These are phyloP conservation scores for Alethe diademata DNA, from an alignment of 2,113 vertebrate genomes.

Conservation along the genomic window DNA sequence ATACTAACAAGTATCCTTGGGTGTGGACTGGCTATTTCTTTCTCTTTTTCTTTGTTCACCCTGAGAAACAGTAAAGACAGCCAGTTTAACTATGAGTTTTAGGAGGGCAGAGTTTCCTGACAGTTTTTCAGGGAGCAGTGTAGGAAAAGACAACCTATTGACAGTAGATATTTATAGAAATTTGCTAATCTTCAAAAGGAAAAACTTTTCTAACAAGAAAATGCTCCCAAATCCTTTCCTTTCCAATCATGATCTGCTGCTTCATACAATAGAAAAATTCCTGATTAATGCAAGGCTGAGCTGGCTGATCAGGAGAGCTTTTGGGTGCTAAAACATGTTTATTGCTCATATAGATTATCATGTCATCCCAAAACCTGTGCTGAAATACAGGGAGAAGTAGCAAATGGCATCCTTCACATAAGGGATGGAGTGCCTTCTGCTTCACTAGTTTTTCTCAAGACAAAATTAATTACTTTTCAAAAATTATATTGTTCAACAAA, in stretches of 20 bases:
- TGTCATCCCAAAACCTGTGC: fast-evolving
- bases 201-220: not conserved
- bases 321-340: not conserved
- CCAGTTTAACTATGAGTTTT: not conserved
- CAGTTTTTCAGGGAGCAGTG: not conserved
- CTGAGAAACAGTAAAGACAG: not conserved
- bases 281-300: not conserved
- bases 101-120: slow-evolving; percentile 13
- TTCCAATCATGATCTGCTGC: not conserved
- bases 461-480: not conserved
- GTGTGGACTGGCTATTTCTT: not conserved
- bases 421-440: not conserved
- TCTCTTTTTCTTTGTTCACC: not conserved
- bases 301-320: not conserved
- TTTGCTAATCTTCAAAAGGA: not conserved
- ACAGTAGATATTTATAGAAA: not conserved
- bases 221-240: not conserved
- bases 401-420: not conserved
- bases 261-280: not conserved
- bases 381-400: not conserved
- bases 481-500: not conserved
- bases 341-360: not conserved
- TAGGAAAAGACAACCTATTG: not conserved
- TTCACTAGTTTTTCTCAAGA: not conserved
- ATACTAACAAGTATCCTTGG: not conserved